Conservation (phyloP, 2,797 vertebrate species). For the Lithobates sylvaticus region DNA sequence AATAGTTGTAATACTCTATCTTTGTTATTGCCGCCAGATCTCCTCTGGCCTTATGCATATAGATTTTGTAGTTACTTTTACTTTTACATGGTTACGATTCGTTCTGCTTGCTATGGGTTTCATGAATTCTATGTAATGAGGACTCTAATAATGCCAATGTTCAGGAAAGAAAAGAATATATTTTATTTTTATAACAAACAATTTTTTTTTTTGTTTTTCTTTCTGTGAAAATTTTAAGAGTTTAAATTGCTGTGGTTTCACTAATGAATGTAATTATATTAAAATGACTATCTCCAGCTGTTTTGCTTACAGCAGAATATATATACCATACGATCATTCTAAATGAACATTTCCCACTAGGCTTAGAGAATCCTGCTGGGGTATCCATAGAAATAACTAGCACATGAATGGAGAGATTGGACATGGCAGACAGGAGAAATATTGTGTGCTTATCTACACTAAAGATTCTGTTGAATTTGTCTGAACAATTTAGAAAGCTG, state of each 20-base stretch:
- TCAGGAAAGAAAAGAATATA: neutral
- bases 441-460: neutral
- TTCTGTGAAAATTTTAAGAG: neutral
- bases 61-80: neutral
- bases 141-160: neutral
- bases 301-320: neutral
- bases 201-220: neutral
- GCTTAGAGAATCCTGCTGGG: constrained; percentile 1
- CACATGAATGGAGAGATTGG: neutral
- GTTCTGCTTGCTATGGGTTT: neutral
- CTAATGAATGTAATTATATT: constrained; percentile 14
- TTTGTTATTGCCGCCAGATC: neutral
- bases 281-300: neutral
- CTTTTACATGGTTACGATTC: neutral
- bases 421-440: neutral
- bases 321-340: neutral
- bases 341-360: neutral
- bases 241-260: neutral
- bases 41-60: neutral
- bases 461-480: neutral
- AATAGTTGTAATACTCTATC: neutral
- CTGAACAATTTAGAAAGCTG: neutral
- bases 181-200: neutral
- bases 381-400: constrained; percentile 1
- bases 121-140: neutral